Conservation (phyloP, 2,888 invertebrate species). For the Cabera pusaria region DNA sequence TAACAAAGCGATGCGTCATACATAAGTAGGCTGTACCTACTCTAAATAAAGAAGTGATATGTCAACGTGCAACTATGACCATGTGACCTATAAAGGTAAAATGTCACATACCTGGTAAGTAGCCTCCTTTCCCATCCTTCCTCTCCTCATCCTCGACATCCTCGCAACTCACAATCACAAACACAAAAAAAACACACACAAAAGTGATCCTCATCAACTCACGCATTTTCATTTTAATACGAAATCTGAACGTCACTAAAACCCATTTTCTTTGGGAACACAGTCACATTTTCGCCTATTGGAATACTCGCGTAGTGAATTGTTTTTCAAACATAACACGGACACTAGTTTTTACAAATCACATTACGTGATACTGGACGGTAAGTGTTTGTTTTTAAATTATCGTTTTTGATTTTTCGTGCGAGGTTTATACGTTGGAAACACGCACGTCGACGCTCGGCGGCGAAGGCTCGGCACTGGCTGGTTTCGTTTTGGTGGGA, state of each 20-base stretch:
- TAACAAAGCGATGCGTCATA: slow-evolving; percentile 28
- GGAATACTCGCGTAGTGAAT: slow-evolving; percentile 42
- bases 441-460: slow-evolving; percentile 54
- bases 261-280: slow-evolving; percentile 63
- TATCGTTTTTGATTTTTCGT: slow-evolving; percentile 38
- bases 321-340: slow-evolving; percentile 40
- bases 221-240: slow-evolving; percentile 68
- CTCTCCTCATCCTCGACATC: slow-evolving; percentile 58
- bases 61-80: no score
- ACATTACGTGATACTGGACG: no score
- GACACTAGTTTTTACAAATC: slow-evolving; percentile 34
- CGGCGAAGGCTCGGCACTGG: slow-evolving; percentile 70
- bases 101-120: slow-evolving; percentile 56
- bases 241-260: slow-evolving; percentile 46
- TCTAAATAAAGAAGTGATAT: no score
- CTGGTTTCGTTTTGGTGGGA: slow-evolving; percentile 43
- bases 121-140: slow-evolving; percentile 56
- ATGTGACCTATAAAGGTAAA: no score
- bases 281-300: slow-evolving; percentile 78
- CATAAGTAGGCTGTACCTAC: no score
- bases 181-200: slow-evolving; percentile 63
- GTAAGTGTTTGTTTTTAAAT: no score
- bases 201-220: slow-evolving; percentile 65
- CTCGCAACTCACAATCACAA: slow-evolving; percentile 61
- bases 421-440: slow-evolving; percentile 37